Base-by-base conservation (phyloP, 2,888 invertebrate species). In the Cheilosia vernalis region DNA sequence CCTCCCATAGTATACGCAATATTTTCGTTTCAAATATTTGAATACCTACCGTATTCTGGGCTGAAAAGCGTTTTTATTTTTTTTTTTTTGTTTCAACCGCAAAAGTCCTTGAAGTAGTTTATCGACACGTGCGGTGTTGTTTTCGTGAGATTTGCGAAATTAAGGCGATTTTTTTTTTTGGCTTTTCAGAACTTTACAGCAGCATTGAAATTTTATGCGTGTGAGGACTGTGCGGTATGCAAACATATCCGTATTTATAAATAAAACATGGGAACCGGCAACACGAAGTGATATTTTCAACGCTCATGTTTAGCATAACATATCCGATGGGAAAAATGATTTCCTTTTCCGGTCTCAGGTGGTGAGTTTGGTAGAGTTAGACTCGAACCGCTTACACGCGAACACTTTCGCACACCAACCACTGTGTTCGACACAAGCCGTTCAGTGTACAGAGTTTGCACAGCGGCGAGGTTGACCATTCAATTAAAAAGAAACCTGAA, bases 51-150 rank as follows among this genome's bases (percentile, higher is more conserved):
- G 70, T 66, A 76, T 76, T 70, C 85, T 44, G 73, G 21, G 4
- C 30, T 27, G 37, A 33, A 47, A 40, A 72, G 19, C 58, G 51
- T 60, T 66, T 30, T 64, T 53, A 53, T 37, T 60, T 19, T 42
- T 19, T 21, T 42, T 60, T 60, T 30, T 64, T 53, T 60, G 44
- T 53, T 27, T 42, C 19, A 30, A 64, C 66, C 61, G 56, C 30
- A 72, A 72, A 72, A 76, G 67, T 81, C 85, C 85, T 85, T 85
- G 85, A 85, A 85, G 24, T 42, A 80, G 85, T 85, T 85, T 81
- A 61, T 81, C 85, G 85, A 85, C 85, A 1, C 58, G 74, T 49
- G n/a, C n/a, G 55, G 10, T 67, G 66, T 76, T 76, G 72, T 76
- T 85, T 74, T 74, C 30, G 63, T 77, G 42, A n/a, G 27, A 61